Evolutionary conservation across 2,888 invertebrate species (phyloP).

Genomic region (Carcina quercana): DNA sequence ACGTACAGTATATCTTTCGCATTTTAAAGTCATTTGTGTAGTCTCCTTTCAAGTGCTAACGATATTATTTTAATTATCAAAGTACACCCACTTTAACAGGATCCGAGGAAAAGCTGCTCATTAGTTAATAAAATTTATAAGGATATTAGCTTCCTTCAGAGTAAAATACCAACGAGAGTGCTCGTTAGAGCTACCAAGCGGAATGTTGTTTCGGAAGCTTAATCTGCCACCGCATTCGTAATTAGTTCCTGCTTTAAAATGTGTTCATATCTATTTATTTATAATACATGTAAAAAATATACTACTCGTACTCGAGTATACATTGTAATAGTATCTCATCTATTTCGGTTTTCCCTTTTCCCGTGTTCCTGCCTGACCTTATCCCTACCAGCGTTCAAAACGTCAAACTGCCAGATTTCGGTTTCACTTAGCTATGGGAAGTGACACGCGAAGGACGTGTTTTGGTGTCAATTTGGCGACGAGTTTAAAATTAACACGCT

Average conservation of each 20-base stretch:
- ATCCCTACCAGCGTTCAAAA: too few species aligned
- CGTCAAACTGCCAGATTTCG: too few species aligned
- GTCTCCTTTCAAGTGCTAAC: conserved; percentile 5
- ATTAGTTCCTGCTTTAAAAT: conserved; percentile 8
- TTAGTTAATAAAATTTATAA: conserved; percentile 28
- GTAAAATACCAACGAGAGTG: conserved; percentile 23
- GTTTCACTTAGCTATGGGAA: too few species aligned
- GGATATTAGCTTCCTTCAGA: conserved; percentile 25
- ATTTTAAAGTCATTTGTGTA: not conserved
- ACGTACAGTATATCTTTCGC: not conserved
- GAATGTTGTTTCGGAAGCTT: conserved; percentile 17
- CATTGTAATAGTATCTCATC: too few species aligned
- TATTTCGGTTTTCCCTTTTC: too few species aligned
- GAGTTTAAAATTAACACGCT: too few species aligned
- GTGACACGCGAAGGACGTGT: too few species aligned
- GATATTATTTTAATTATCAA: conserved; percentile 20
- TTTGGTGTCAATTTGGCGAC: too few species aligned
- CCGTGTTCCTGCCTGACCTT: too few species aligned
- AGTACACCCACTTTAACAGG: conserved; percentile 12
- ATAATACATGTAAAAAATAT: too few species aligned
- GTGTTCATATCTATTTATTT: too few species aligned
- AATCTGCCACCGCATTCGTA: conserved; percentile 9
- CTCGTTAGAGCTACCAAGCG: conserved; percentile 26
- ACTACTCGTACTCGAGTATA: too few species aligned
- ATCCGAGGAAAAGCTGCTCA: conserved; percentile 19